phyloP scores from a whole-genome alignment of 2,113 vertebrate genomes.

The Scytalopus superciliaris region DNA sequence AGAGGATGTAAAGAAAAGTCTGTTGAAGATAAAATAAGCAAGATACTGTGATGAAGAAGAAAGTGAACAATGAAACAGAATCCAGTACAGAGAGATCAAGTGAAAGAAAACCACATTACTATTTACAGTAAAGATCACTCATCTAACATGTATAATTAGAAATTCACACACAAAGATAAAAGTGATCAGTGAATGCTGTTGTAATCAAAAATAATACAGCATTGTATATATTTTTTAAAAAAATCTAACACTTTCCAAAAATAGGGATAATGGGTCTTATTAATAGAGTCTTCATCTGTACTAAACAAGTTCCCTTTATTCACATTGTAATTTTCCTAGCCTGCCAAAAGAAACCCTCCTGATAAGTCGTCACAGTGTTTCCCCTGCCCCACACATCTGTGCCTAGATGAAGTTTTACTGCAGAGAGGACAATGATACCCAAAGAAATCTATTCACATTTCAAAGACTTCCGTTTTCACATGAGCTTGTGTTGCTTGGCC shows the following conservation, averaged over 20 bases:
- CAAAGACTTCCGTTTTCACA: not conserved
- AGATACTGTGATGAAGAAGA: conserved; percentile 43
- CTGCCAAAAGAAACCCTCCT: conserved; percentile 34
- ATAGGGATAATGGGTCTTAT: conserved; percentile 56
- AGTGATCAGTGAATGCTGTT: conserved; percentile 52
- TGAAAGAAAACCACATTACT: conserved; percentile 45
- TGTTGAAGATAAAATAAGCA: conserved; percentile 61
- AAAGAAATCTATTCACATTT: conserved; percentile 29
- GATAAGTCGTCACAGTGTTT: not conserved
- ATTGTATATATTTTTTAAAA: conserved; percentile 18
- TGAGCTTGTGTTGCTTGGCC: not conserved
- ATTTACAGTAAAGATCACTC: conserved; percentile 56
- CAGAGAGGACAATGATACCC: not conserved
- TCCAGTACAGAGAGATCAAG: conserved; percentile 34
- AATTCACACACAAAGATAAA: conserved; percentile 61
- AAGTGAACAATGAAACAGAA: conserved; percentile 45
- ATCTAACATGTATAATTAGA: conserved; percentile 55
- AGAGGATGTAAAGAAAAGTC: conserved; percentile 52
- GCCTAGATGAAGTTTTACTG: not conserved
- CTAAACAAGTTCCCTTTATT: conserved; percentile 67
- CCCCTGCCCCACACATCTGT: not conserved
- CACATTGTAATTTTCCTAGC: conserved; percentile 6
- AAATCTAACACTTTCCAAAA: conserved; percentile 54
- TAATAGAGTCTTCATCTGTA: conserved; percentile 52
- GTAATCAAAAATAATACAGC: conserved; percentile 55